Conservation (phyloP, 2,888 invertebrate species). For the Portevinia maculata region DNA sequence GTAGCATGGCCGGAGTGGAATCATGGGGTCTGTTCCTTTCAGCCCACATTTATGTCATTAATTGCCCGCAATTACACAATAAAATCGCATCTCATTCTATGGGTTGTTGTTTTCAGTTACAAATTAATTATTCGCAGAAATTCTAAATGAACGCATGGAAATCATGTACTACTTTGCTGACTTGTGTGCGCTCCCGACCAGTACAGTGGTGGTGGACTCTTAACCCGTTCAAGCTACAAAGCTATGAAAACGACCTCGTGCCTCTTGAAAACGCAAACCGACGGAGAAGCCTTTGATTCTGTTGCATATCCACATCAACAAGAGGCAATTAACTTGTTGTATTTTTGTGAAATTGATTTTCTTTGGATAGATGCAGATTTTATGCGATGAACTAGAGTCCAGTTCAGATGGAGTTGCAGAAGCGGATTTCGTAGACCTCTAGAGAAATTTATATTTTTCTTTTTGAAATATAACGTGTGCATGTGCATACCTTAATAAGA, state of each 20-base stretch:
- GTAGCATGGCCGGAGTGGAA: constrained; percentile 2
- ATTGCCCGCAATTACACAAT: constrained; percentile 68
- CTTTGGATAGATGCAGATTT: constrained; percentile 29
- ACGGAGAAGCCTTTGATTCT: constrained; percentile 40
- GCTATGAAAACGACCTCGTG: constrained; percentile 48
- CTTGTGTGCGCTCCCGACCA: background rate
- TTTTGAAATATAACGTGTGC: too few relatives aligned
- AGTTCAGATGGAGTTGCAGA: too few relatives aligned
- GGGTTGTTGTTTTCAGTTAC: constrained; percentile 65
- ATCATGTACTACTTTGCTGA: constrained; percentile 17
- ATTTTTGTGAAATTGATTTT: constrained; percentile 57
- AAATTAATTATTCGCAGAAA: constrained; percentile 64
- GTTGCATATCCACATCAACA: constrained; percentile 10
- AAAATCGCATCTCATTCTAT: constrained; percentile 48
- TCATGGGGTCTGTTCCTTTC: constrained; percentile 24
- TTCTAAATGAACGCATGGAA: constrained; percentile 37
- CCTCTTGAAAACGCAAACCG: constrained; percentile 4
- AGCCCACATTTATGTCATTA: constrained; percentile 62
- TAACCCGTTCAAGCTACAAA: constrained; percentile 32
- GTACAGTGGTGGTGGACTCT: constrained; percentile 11
- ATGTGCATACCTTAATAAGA: too few relatives aligned
- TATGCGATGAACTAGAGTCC: too few relatives aligned
- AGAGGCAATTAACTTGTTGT: constrained; percentile 55
- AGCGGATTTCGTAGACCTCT: too few relatives aligned
- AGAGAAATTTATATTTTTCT: too few relatives aligned